Evolutionary conservation across 2,797 vertebrate species (phyloP).

Genomic region (Hybognathus amarus): DNA sequence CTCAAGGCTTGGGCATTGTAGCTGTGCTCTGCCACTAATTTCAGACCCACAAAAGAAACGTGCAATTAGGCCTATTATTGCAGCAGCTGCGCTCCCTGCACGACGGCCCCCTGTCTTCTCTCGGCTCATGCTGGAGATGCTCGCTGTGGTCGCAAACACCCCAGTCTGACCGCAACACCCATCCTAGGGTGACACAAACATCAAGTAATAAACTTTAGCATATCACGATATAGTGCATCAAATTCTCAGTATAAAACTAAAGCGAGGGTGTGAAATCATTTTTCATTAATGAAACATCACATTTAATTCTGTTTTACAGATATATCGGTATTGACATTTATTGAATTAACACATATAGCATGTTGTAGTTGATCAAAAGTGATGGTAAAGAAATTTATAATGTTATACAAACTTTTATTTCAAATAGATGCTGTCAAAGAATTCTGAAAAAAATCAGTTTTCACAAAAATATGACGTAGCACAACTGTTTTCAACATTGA

Average conservation of each 20-base stretch:
- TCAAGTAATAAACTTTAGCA: slow-evolving; percentile 13
- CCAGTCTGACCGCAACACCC: slow-evolving; percentile 64
- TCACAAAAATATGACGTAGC: background rate
- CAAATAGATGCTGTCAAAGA: background rate
- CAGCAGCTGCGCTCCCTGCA: slow-evolving; percentile 91
- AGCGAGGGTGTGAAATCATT: background rate
- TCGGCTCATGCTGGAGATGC: slow-evolving; percentile 57
- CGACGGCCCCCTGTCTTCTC: slow-evolving; percentile 76
- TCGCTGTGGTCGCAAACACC: slow-evolving; percentile 42
- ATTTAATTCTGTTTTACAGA: background rate
- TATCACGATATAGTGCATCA: background rate
- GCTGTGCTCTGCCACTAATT: slow-evolving; percentile 93
- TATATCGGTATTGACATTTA: background rate
- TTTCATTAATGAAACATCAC: background rate
- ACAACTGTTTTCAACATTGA: background rate
- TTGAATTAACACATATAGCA: background rate
- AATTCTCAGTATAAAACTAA: background rate
- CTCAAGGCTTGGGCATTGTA: slow-evolving; percentile 88
- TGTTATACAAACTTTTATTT: background rate
- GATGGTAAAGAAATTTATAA: background rate
- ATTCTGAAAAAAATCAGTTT: background rate
- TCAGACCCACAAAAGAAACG: slow-evolving; percentile 90
- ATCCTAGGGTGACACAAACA: slow-evolving; percentile 62
- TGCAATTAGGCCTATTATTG: slow-evolving; percentile 98
- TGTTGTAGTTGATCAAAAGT: background rate